Base-by-base conservation (phyloP, 1,140 invertebrate species). In the Nasonia vitripennis region DNA sequence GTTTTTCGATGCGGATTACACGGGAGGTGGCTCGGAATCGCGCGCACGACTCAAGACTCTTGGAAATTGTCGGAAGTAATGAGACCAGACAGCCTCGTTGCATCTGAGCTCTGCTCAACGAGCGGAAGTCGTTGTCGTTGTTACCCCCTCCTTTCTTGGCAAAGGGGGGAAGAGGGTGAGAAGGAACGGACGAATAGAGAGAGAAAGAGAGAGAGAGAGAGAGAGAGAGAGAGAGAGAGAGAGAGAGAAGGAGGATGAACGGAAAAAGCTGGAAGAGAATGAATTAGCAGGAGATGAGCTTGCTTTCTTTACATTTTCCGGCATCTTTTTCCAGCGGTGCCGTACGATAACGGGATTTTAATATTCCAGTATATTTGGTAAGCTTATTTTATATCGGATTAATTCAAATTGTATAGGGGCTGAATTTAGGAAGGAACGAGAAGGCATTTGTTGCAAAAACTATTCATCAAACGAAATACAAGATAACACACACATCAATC, bases 61-160 rank as follows among this genome's bases (percentile, higher is more conserved):
- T 81, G 71, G 41, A 77, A 81, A 81, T 86, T 81, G 74, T 81
- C 74, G 74, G 79, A 68, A 81, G 84, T 77, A 81, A 85, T 62
- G 70, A 73, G 84, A 80, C 48, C 51, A 45, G 70, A 62, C 37
- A 62, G 27, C 45, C 62, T 20, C 55, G 68, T 34, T 73, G 78
- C 74, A 34, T 81, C 55, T 81, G 51, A 23, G 20, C 73, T 27
- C 27, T 51, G 74, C 48, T 85, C 78, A 85, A 80, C 84, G 71
- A 81, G 70, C 71, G 79, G 78, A 86, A 86, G 80, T 70, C 79
- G 71, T 81, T 68, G 79, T 83, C 81, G 71, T 81, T 14, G 51
- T 80, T 75, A 48, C 27, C 27, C 41, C 23, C 2, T 12, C 70
- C 37, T 9, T 9, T 37, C 27, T 23, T 71, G 7, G 27, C 27